Evolutionary conservation across 2,797 vertebrate genomes (phyloP), one percentile per base, ranked within the genome.

Genomic region (Takifugu ocellatus): DNA sequence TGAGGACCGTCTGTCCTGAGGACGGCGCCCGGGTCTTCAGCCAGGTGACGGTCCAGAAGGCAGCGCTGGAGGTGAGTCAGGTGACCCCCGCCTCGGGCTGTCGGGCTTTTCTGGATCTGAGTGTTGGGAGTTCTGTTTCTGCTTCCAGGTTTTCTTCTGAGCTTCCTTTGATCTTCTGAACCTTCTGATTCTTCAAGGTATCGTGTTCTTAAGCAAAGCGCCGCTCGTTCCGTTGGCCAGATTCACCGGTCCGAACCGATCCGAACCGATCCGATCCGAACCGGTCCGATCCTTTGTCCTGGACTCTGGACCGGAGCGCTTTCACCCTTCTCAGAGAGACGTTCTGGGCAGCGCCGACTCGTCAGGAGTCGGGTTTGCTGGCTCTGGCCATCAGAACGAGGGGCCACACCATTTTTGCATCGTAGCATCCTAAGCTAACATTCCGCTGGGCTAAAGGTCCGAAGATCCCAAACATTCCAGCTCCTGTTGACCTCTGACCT

Each of bases 1-100:
- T 99, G 76, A 96, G 85, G 79, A 95, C 94, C 0, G 96, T 99
- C 54, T 97, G 96, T 71, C 95, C 95, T 0, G 96, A 98, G 33
- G 92, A 93, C 1, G 97, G 96, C 0, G 92, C 93, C 0, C 84
- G 96, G 21, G 96, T 98, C 77, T 98, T 91, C 81, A 98, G 89
- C 75, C 97, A 99, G 87, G 92, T 98, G 31, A 94, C 92, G 0
- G 94, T 98, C 26, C 97, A 99, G 83, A 98, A 98, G 72, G 93
- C 95, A 1, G 92, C 96, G 3, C 79, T 98, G 49, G 95, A 98
- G 94, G 97, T 99, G 88, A 42, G 84, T 45, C 12, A 39, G 8
- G 10, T 39, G 36, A 39, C 7, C 33, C 2, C 3, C 21, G n/a
- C 5, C 17, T 17, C 45, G 27, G 27, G 27, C 27, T 27, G 27